A percentile compares a stretch with the other conserved stretches of the same genome.
These are phyloP conservation scores for Chionodraco myersi DNA, from an alignment of 2,113 vertebrate species.

Conservation along the genomic window DNA sequence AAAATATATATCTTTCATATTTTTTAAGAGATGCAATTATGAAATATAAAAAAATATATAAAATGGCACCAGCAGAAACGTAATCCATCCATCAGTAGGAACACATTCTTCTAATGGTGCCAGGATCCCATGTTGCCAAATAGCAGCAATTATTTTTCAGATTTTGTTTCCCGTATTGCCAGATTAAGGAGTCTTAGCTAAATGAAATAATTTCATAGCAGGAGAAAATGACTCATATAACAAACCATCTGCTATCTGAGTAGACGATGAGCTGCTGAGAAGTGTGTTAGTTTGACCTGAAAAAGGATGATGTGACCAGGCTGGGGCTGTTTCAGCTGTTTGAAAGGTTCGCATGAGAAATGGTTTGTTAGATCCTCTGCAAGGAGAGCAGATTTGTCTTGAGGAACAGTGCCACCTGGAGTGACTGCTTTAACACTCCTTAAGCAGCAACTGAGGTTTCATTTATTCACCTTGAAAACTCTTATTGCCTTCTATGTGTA, in stretches of 20 bases:
- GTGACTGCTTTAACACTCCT: neutral
- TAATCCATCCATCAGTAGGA: neutral
- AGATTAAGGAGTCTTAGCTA: neutral
- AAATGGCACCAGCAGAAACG: neutral
- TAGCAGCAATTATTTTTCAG: neutral
- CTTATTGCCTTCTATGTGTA: neutral
- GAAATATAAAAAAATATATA: neutral
- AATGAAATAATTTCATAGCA: neutral
- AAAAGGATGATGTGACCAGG: neutral
- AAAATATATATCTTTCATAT: neutral
- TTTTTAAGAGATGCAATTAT: neutral
- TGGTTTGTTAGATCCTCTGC: slow-evolving; percentile 29
- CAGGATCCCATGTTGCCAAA: neutral
- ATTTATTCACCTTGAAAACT: slow-evolving; percentile 21
- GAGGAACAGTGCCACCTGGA: slow-evolving; percentile 41
- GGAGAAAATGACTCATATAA: neutral
- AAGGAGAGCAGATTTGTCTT: slow-evolving; percentile 6
- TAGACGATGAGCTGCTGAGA: slow-evolving; percentile 10
- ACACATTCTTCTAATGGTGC: neutral
- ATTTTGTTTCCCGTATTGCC: neutral
- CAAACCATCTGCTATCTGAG: neutral
- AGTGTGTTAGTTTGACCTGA: neutral
- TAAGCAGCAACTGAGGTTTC: slow-evolving; percentile 40
- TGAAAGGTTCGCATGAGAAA: slow-evolving; percentile 53
- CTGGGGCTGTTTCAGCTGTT: slow-evolving; percentile 37